phyloP scores from a whole-genome alignment of 2,113 vertebrate genomes.

The Peucedramus taeniatus region DNA sequence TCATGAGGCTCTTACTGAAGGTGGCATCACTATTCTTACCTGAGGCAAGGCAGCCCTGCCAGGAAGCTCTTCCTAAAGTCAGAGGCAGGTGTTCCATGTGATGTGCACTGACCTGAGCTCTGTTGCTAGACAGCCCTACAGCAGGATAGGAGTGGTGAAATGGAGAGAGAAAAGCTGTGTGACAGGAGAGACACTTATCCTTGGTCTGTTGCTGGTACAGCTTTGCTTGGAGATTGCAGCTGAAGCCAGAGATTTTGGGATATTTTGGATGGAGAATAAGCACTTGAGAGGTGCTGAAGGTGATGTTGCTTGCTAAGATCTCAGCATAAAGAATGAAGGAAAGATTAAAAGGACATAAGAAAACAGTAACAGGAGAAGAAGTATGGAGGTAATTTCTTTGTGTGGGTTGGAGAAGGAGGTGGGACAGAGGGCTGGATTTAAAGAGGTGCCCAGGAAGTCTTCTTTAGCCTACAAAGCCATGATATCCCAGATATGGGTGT shows the following conservation, averaged over 20 bases:
- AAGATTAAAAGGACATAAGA: not conserved
- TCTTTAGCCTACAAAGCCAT: not conserved
- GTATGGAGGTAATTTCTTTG: not conserved
- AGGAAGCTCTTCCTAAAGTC: not conserved
- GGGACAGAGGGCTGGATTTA: not conserved
- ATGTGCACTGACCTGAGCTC: not conserved
- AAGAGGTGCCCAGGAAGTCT: not conserved
- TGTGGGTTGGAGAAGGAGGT: not conserved
- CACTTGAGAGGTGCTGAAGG: not conserved
- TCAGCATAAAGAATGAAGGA: not conserved
- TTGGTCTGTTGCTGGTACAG: not conserved
- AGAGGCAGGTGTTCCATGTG: not conserved
- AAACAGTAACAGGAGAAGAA: not conserved
- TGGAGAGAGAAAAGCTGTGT: not conserved
- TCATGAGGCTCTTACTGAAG: not conserved
- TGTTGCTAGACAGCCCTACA: not conserved
- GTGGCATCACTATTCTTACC: not conserved
- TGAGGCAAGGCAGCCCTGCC: not conserved
- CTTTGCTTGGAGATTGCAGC: not conserved
- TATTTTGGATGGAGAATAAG: not conserved
- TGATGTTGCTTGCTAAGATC: not conserved
- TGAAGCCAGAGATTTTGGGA: not conserved
- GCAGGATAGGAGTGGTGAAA: not conserved
- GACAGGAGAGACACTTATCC: not conserved
- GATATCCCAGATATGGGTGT: not conserved